Conservation (phyloP, 2,888 invertebrate species). For the Idaea aversata region DNA sequence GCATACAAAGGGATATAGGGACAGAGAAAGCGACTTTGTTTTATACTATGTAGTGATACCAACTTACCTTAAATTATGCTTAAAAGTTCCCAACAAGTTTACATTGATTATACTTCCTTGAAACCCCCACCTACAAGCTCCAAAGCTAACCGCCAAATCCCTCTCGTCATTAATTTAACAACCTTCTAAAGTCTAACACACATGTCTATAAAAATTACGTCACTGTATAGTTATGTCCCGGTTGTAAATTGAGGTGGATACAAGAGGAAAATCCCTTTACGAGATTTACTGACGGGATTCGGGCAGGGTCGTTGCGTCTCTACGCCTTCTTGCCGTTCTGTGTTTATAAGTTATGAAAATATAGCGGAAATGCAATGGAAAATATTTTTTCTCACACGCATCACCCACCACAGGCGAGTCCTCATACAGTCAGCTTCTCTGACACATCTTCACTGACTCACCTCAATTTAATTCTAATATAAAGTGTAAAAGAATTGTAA, state of each 20-base stretch:
- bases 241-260: slow-evolving; percentile 70
- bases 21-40: too few species aligned
- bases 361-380: background rate
- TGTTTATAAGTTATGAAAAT: background rate
- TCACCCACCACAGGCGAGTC: too few species aligned
- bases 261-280: slow-evolving; percentile 72
- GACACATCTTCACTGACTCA: too few species aligned
- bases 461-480: too few species aligned
- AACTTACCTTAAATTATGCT: too few species aligned
- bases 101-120: background rate
- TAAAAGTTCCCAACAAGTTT: background rate
- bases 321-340: slow-evolving; percentile 50
- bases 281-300: slow-evolving; percentile 73
- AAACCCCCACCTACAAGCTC: background rate
- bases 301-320: slow-evolving; percentile 47
- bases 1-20: too few species aligned
- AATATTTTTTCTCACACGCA: too few species aligned
- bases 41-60: too few species aligned
- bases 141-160: background rate
- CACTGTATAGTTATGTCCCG: slow-evolving; percentile 49
- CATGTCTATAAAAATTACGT: slow-evolving; percentile 31
- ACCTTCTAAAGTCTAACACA: background rate
- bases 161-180: background rate
- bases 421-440: too few species aligned
- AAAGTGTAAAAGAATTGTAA: too few species aligned